phyloP scores from a whole-genome alignment of 2,888 invertebrate species.

The Prosopocoilus inquinatus region DNA sequence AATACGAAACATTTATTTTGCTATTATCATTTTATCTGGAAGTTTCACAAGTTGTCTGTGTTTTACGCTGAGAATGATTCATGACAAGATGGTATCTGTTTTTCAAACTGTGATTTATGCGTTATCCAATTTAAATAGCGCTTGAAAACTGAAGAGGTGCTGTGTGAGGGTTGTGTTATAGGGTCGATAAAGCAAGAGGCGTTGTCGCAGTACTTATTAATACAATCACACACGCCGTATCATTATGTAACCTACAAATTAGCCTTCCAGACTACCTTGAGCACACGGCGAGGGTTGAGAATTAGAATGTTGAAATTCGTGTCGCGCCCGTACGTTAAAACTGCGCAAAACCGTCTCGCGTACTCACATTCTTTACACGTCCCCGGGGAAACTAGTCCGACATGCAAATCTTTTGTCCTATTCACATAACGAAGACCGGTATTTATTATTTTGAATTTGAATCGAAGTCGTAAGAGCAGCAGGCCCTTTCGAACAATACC shows the following conservation, averaged over 20 bases:
- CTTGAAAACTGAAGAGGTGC: not conserved
- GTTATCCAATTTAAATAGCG: conserved; percentile 1
- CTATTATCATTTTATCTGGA: not conserved
- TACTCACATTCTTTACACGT: conserved; percentile 24
- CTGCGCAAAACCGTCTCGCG: not conserved
- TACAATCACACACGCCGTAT: too few relatives aligned
- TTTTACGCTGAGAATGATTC: conserved; percentile 1
- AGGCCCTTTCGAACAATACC: conserved; percentile 16
- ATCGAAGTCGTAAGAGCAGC: conserved; percentile 23
- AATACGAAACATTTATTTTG: not conserved
- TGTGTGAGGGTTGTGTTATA: too few relatives aligned
- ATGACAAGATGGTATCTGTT: not conserved
- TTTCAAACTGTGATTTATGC: conserved; percentile 1
- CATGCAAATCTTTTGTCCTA: conserved; percentile 28
- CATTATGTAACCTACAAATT: conserved; percentile 26
- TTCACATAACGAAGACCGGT: conserved; percentile 29
- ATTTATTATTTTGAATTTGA: conserved; percentile 30
- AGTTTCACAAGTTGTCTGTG: not conserved
- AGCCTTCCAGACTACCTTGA: conserved; percentile 32
- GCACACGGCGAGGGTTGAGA: conserved; percentile 21
- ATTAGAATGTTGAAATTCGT: conserved; percentile 23
- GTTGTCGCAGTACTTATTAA: too few relatives aligned
- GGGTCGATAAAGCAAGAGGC: too few relatives aligned
- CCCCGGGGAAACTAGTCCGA: conserved; percentile 26
- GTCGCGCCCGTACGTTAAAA: conserved; percentile 2